Base-by-base conservation (phyloP, 2,113 vertebrate genomes). In the Riparia riparia region DNA sequence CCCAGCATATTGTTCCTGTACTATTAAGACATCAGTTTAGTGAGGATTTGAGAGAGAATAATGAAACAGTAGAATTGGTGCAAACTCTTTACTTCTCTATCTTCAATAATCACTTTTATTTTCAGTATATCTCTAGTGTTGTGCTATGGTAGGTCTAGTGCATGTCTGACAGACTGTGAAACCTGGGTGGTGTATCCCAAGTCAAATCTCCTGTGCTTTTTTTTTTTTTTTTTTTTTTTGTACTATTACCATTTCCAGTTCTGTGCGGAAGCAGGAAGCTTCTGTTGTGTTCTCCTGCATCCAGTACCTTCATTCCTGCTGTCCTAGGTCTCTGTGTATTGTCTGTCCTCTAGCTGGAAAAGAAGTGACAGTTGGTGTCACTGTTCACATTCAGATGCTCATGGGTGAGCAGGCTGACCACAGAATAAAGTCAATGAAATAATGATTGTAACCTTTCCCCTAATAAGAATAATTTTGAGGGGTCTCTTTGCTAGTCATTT, bases 241-340 rank as follows among this genome's bases (percentile, higher is more conserved):
- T 50, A 39, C 13, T 60, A 28, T 21, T 4, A 5, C 45, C 4
- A 29, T 56, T 6, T 70, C 39, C 12, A 41, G 21, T 61, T 79
- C 37, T 37, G 0, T 31, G 9, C 20, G 26, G 37, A 45, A 74
- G 45, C 47, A 51, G 10, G 6, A 60, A 16, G 16, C 25, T 72
- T 25, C 29, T 57, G 15, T 45, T 73, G 28, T 53, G 42, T 68
- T 85, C 31, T 73, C 31, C 14, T 58, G 12, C 12, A 41, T 45
- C 12, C 8, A 24, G 1, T 29, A 12, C 17, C 2, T 83, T 29
- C 1, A 2, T 56, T 70, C 24, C 12, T 32, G 3, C 26, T 47
- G 1, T 76, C 19, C 18, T 47, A 12, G n/a, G 8, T 24, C 12
- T 24, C 24, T 54, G 12, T 51, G 1, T 56, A 8, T 70, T 65